Base-by-base conservation (phyloP, 2,113 vertebrate species). In the Periophthalmus modestus region DNA sequence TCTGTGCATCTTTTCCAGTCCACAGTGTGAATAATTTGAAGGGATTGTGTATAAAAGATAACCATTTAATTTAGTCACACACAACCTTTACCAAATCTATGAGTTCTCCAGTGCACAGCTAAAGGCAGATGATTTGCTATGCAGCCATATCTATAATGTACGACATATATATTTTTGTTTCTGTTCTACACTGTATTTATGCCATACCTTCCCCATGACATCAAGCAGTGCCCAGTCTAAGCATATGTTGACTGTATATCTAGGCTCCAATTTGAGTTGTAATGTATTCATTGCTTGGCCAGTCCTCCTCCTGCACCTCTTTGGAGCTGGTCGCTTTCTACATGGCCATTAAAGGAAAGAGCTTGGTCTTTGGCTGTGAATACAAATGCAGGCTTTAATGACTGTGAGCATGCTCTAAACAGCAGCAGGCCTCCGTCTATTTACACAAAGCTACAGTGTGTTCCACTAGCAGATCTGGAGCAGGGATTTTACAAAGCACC, bases 371-470 rank as follows among this genome's bases (percentile, higher is more conserved):
- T 83, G 23, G 12, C 82, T 70, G 14, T 84, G 80, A 88, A 89
- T 83, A 89, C 84, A 84, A 90, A 89, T 87, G 68, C 67, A 81
- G 66, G 50, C 34, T 81, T 83, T 87, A 87, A 87, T 80, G 75
- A 83, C 74, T 86, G 74, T 86, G 82, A 81, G 84, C 65, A 47
- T 23, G 82, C 81, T 73, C 71, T 68, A 78, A 81, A 88, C 74
- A 78, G 75, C 71, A 50, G 24, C 46, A 15, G 23, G 12, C 33
- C 47, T 34, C 73, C 57, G 7, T 36, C 48, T 85, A 87, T 88
- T 87, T 83, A 77, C 80, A 81, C 73, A 82, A 57, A 73, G 75
- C 71, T 61, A 66, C 43, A 76, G 52, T 73, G 68, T 57, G 54
- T 57, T 23, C 54, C 54, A 57, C 21, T 57, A 23, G 55, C 21